A percentile compares a stretch with the other conserved stretches of the same genome.
These are phyloP conservation scores for Himalopsyche tibetana DNA, from an alignment of 2,888 invertebrate species.

Conservation along the genomic window DNA sequence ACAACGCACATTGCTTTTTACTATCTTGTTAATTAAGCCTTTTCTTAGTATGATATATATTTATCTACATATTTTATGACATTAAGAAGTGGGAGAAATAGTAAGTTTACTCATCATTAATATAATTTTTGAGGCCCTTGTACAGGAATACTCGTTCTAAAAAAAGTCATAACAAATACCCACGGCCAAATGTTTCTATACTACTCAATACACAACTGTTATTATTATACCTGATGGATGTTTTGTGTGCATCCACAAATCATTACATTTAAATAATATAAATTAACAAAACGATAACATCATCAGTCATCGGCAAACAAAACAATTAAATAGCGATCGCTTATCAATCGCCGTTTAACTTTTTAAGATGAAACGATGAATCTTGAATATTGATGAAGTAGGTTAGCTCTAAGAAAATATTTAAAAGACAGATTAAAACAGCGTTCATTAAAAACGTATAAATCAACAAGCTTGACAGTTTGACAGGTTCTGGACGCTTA, in stretches of 20 bases:
- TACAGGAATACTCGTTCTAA: too few species aligned
- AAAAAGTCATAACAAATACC: too few species aligned
- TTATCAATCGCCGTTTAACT: not conserved
- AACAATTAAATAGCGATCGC: conserved; percentile 38
- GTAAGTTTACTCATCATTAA: too few species aligned
- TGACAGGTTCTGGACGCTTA: conserved; percentile 18
- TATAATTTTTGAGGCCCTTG: too few species aligned
- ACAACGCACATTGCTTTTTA: too few species aligned
- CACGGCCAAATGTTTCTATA: too few species aligned
- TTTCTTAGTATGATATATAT: too few species aligned
- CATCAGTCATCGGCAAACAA: conserved; percentile 28
- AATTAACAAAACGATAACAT: not conserved
- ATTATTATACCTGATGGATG: not conserved
- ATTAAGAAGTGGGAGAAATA: too few species aligned
- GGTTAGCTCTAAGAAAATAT: not conserved
- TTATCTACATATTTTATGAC: too few species aligned
- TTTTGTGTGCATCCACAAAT: not conserved
- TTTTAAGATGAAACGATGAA: not conserved
- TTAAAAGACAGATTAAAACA: not conserved
- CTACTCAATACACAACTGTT: too few species aligned
- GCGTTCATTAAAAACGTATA: conserved; percentile 28
- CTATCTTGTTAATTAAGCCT: too few species aligned
- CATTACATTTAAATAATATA: not conserved
- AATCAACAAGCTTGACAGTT: conserved; percentile 33
- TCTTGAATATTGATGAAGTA: not conserved